Base-by-base conservation (phyloP, 1,140 invertebrate genomes). In the Diabrotica virgifera region DNA sequence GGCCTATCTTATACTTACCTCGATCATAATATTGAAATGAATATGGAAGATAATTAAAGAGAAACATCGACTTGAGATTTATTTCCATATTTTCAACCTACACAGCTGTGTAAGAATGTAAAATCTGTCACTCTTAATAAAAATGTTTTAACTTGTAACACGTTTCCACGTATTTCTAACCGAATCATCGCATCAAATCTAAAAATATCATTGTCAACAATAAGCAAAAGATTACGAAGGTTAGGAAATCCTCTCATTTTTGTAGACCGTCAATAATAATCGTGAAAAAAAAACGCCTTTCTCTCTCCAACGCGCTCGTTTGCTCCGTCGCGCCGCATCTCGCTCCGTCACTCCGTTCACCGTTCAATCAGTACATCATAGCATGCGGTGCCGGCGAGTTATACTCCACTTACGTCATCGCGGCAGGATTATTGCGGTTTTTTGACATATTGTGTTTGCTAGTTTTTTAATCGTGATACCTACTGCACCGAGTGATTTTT, bases 121-220 rank as follows among this genome's bases (percentile, higher is more conserved):
- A 24, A 24, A 24, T 24, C 24, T 24, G 24, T 24, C 24, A 24
- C 24, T 24, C 1, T 24, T 24, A 24, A 24, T 24, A 24, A 24
- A 24, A 24, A 24, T 24, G 1, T 24, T 24, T 24, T 24, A 24
- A 24, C 24, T 24, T 24, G 1, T 24, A 24, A 24, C 24, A 4
- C 1, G 4, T 24, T 24, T 24, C 24, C 24, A 24, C 1, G 24
- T 24, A 24, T 24, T 24, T 24, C 24, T 24, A 24, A 24, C 24
- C 24, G 24, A 55, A 14, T 14, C n/a, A 58, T 58, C 11, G 35
- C 56, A 58, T 58, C 56, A 58, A 58, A 37, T 40, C 56, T 58
- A 58, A 58, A 58, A 58, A 58, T 58, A 58, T 6, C 7, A 46
- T 35, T 37, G n/a, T 58, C 56, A 36, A 57, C 55, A 58, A 12